Percentiles rank a stretch among this genome's conserved stretches.
phyloP scores from a whole-genome alignment of 2,888 invertebrate genomes.

The Oxytorus armatus region DNA sequence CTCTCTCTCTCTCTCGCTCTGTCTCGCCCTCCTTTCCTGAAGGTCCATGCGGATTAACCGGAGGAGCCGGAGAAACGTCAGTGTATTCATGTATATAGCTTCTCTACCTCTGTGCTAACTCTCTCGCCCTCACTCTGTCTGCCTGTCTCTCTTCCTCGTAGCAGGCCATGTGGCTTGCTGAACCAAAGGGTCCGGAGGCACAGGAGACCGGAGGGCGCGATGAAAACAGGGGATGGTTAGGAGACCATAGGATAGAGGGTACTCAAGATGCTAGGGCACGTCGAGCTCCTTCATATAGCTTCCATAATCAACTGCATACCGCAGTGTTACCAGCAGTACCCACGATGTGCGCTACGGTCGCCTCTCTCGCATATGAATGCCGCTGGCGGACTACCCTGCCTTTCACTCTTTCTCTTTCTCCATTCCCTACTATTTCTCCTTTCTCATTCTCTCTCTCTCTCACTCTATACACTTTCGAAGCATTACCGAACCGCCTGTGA shows the following conservation, averaged over 20 bases:
- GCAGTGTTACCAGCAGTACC: constrained; percentile 81
- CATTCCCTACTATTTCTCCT: background rate
- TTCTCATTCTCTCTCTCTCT: constrained; percentile 14
- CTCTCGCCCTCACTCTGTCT: background rate
- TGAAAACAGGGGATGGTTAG: constrained; percentile 38
- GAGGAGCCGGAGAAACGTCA: constrained; percentile 61
- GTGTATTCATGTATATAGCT: constrained; percentile 74
- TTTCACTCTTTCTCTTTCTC: constrained; percentile 19
- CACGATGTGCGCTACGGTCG: constrained; percentile 76
- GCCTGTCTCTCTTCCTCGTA: background rate
- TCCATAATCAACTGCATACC: constrained; percentile 85
- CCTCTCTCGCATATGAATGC: constrained; percentile 81
- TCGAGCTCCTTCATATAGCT: constrained; percentile 84
- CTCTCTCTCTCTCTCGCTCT: no score
- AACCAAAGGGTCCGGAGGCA: constrained; percentile 61
- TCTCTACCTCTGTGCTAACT: constrained; percentile 16
- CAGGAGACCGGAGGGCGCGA: constrained; percentile 32
- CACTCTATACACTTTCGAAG: constrained; percentile 3
- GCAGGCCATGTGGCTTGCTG: constrained; percentile 45
- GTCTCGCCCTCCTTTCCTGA: constrained; percentile 53
- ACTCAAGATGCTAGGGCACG: constrained; percentile 84
- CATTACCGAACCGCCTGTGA: constrained; percentile 3
- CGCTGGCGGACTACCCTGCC: constrained; percentile 70
- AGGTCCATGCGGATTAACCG: constrained; percentile 79
- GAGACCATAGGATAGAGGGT: constrained; percentile 72